These are phyloP conservation scores for Calameuta pallipes DNA, from an alignment of 2,888 invertebrate genomes.

Conservation along the genomic window DNA sequence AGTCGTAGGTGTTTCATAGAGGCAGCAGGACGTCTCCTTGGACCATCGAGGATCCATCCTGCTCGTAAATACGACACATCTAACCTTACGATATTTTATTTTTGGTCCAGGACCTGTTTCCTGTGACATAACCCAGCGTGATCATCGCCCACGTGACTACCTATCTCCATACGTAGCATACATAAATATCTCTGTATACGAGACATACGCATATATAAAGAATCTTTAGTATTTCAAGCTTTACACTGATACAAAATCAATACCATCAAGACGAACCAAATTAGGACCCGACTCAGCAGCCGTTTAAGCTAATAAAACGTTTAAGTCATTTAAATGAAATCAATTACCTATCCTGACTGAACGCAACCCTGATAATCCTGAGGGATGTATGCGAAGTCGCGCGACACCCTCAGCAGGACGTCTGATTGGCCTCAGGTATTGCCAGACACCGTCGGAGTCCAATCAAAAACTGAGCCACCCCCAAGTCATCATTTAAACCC, in stretches of 20 bases:
- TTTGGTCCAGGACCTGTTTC: slow-evolving; percentile 1
- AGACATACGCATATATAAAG: slow-evolving; percentile 11
- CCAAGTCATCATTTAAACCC: slow-evolving; percentile 36
- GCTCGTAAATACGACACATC: background rate
- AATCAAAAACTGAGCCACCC: slow-evolving; percentile 33
- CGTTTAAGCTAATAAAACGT: background rate
- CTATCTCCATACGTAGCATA: background rate
- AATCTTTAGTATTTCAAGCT: background rate
- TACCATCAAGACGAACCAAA: background rate
- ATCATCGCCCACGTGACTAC: slow-evolving; percentile 2
- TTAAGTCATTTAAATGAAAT: slow-evolving; percentile 50
- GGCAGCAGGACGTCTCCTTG: slow-evolving; percentile 1
- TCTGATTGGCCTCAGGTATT: slow-evolving; percentile 44
- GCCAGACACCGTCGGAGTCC: slow-evolving; percentile 52
- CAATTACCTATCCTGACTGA: slow-evolving; percentile 45
- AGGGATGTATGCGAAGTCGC: slow-evolving; percentile 40
- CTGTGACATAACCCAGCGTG: slow-evolving; percentile 6
- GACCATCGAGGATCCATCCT: background rate
- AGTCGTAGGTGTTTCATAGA: background rate
- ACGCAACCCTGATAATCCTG: slow-evolving; percentile 40
- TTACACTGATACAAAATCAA: background rate
- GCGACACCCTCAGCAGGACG: slow-evolving; percentile 44
- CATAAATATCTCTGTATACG: slow-evolving; percentile 26
- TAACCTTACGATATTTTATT: background rate
- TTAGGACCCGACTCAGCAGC: background rate